Evolutionary conservation across 1,140 invertebrate genomes (phyloP), one percentile per base, ranked within the genome.

Genomic region (Bombus pascuorum): DNA sequence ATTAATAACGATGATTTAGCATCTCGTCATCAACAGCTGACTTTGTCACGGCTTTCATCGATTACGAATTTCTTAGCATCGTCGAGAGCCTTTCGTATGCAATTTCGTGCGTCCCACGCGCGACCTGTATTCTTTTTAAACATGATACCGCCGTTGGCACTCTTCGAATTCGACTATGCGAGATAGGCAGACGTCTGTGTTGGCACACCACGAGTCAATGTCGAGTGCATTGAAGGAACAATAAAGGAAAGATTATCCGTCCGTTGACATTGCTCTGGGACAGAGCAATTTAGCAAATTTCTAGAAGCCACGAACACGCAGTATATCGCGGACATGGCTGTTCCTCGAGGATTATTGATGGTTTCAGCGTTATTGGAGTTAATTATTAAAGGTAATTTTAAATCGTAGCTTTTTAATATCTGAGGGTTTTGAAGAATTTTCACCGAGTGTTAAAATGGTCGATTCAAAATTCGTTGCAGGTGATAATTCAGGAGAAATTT

Each of bases 1-100:
- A 85, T 85, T 85, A 85, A 85, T 85, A 85, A 85, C 78, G 83
- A 85, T 85, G 83, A 85, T 80, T 80, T 80, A 72, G 66, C 66
- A 53, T 28, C 44, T 53, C 10, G 53, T 28, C 79, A 42, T 34
- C 28, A 53, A 57, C 37, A 76, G 72, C 72, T 28, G 81, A 83
- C 44, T 77, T 42, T 57, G 62, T 70, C 81, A 42, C 42, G 22
- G 22, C 22, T 80, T 9, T n/a, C 47, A 73, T 32, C 12, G 32
- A 73, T 62, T 22, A 44, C n/a, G 28, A 37, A 15, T 83, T 83
- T 32, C 47, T 71, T n/a, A 59, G 28, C 47, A 1, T 28, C 13
- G 32, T 13, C 3, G n/a, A 10, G 34, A n/a, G 18, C 28, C 28
- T 57, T 74, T 74, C 57, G 59, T 15, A 42, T 39, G 71, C 70